These are phyloP conservation scores for Aythya fuligula DNA, from an alignment of 2,797 vertebrate species.

Conservation along the genomic window DNA sequence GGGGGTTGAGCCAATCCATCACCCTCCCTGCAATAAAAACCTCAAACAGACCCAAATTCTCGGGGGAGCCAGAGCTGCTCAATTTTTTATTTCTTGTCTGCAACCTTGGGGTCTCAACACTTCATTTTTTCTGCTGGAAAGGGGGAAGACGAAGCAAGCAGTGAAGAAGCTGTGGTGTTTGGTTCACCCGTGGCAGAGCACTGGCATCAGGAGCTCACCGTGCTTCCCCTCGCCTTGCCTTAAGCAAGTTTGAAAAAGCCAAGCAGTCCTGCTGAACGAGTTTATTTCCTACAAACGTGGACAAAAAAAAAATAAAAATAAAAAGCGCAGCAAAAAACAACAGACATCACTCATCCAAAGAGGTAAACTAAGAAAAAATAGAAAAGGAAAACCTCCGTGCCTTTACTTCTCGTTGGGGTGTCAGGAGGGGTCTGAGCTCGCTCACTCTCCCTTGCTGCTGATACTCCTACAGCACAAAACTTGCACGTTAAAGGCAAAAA, in stretches of 20 bases:
- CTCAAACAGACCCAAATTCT: not conserved
- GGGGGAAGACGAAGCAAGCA: not conserved
- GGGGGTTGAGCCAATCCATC: not conserved
- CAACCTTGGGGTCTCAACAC: not conserved
- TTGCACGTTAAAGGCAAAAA: not conserved
- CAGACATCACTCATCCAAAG: not conserved
- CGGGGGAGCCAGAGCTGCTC: not conserved
- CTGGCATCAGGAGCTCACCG: fast-evolving
- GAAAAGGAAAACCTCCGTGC: not conserved
- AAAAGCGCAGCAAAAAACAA: not conserved
- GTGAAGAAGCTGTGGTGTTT: fast-evolving
- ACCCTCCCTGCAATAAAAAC: not conserved
- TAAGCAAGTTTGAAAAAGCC: not conserved
- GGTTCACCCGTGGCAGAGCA: not conserved
- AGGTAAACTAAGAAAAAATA: fast-evolving
- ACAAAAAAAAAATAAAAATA: no score
- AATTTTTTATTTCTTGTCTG: not conserved
- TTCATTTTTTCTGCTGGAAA: not conserved
- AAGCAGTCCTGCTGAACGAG: fast-evolving
- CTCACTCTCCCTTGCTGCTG: not conserved
- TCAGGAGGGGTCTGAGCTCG: not conserved
- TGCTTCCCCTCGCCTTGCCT: not conserved
- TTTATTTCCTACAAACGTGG: not conserved
- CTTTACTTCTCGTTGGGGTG: not conserved
- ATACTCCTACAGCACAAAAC: not conserved